phyloP scores from a whole-genome alignment of 2,888 invertebrate genomes.

The Digitonthophagus gazella region DNA sequence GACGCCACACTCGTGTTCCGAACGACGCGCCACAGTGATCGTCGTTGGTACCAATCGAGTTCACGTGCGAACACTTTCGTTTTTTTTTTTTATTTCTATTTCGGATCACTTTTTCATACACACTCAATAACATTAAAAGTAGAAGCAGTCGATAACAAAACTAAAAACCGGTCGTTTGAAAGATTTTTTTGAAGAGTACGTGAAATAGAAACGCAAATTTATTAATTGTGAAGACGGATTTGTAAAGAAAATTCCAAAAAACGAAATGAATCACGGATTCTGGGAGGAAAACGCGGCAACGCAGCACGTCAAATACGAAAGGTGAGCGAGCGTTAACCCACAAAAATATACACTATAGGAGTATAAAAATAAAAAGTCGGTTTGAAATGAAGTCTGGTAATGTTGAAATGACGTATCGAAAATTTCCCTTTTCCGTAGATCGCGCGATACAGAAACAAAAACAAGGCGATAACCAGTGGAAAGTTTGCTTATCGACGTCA shows the following conservation, averaged over 20 bases:
- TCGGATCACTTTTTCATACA: too few species aligned
- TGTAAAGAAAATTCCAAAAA: not conserved
- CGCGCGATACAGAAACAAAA: conserved; percentile 9
- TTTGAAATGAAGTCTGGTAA: not conserved
- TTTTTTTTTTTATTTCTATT: too few species aligned
- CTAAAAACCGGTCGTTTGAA: too few species aligned
- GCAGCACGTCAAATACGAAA: conserved; percentile 57
- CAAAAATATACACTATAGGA: conserved; percentile 9
- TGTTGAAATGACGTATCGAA: not conserved
- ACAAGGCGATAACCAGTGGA: conserved; percentile 23
- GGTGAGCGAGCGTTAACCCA: conserved; percentile 50
- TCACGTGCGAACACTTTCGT: conserved; percentile 12
- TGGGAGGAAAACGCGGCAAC: conserved; percentile 56
- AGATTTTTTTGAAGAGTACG: too few species aligned
- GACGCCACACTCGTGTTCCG: conserved; percentile 38
- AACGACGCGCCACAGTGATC: conserved; percentile 28
- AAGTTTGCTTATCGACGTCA: conserved; percentile 28
- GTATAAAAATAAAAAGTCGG: not conserved
- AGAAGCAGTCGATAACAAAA: too few species aligned
- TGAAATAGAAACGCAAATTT: too few species aligned
- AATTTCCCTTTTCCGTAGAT: conserved; percentile 9
- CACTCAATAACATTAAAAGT: too few species aligned
- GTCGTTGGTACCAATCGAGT: conserved; percentile 11
- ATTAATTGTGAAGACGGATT: too few species aligned
- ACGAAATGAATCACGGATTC: conserved; percentile 52